phyloP scores from a whole-genome alignment of 2,113 vertebrate species.

The Piaya cayana region DNA sequence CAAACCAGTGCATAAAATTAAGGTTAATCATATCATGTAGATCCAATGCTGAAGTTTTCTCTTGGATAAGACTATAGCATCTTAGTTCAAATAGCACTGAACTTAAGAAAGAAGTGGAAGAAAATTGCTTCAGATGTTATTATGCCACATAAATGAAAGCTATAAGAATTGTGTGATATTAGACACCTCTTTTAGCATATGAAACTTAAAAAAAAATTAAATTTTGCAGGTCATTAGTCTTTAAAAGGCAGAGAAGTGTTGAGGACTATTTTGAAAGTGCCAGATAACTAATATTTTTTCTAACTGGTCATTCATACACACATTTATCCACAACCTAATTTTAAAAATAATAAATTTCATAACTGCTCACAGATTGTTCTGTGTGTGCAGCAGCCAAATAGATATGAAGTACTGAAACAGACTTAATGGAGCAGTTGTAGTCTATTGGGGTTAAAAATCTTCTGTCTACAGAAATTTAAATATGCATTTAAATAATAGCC shows the following conservation, averaged over 20 bases:
- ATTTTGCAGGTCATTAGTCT: constrained; percentile 1
- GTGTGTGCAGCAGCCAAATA: constrained; percentile 26
- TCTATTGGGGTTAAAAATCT: constrained; percentile 57
- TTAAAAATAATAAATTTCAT: constrained; percentile 39
- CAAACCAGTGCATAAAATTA: neutral
- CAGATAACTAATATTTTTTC: neutral
- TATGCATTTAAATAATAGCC: constrained; percentile 58
- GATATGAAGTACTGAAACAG: constrained; percentile 30
- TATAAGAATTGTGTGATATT: neutral
- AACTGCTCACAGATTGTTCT: constrained; percentile 16
- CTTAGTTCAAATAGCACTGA: neutral
- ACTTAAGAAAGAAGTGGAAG: neutral
- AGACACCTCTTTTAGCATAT: neutral
- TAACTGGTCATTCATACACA: neutral
- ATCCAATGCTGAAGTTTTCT: neutral
- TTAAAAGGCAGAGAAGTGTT: neutral
- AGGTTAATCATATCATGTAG: neutral
- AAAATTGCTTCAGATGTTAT: neutral
- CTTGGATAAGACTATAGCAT: neutral
- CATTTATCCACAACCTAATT: neutral
- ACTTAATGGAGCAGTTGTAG: constrained; percentile 52
- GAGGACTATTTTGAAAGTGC: constrained; percentile 11
- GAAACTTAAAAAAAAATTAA: neutral
- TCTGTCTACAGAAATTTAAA: constrained; percentile 56
- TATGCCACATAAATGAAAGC: neutral